Percentiles rank a stretch among this genome's conserved stretches.
phyloP scores from a whole-genome alignment of 2,113 vertebrate genomes.

The Damaliscus lunatus region DNA sequence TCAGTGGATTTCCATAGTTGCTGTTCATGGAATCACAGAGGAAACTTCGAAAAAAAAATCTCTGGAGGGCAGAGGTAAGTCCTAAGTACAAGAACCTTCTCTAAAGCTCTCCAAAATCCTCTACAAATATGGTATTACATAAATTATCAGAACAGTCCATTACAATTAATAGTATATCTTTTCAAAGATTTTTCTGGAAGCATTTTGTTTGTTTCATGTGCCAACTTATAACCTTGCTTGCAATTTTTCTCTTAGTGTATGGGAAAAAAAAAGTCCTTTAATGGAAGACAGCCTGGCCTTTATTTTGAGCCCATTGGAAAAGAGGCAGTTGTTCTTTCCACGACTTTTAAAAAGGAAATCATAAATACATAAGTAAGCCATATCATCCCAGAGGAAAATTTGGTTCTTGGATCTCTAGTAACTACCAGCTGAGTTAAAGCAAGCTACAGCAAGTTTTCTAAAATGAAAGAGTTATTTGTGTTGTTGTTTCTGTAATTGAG shows the following conservation, averaged over 20 bases:
- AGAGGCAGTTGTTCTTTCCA: background rate
- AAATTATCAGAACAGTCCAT: background rate
- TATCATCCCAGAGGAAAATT: background rate
- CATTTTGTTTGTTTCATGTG: background rate
- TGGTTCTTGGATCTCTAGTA: background rate
- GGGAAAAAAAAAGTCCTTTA: background rate
- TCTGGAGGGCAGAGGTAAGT: background rate
- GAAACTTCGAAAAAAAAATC: background rate
- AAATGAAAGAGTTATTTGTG: background rate
- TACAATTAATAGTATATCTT: background rate
- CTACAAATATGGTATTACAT: background rate
- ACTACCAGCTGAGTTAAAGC: background rate
- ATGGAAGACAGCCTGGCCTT: background rate
- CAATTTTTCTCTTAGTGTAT: background rate
- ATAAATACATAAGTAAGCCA: background rate
- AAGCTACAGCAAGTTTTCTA: background rate
- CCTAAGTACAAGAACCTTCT: background rate
- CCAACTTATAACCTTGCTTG: background rate
- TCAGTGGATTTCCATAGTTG: background rate
- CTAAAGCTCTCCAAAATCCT: background rate
- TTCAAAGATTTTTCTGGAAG: background rate
- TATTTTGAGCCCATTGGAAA: background rate
- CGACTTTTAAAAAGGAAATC: background rate
- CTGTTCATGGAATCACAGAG: background rate
- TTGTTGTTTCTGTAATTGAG: background rate